Percentiles rank a stretch among this genome's conserved stretches.
Evolutionary conservation across 2,797 vertebrate species (phyloP).

Genomic region (Paguma larvata): DNA sequence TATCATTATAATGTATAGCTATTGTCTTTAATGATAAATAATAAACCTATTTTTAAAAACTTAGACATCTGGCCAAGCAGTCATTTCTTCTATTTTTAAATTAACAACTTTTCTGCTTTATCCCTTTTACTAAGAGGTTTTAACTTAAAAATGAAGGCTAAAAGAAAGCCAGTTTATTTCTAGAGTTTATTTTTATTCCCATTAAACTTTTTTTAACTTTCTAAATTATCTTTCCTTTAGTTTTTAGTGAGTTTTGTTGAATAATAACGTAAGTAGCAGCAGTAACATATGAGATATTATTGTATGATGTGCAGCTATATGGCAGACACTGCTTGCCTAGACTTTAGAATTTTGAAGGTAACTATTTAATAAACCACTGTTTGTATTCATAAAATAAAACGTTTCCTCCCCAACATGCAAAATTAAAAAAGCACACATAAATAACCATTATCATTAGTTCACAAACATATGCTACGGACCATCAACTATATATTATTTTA

Average conservation of each 20-base stretch:
- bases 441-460: slow-evolving; percentile 98
- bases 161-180: slow-evolving; percentile 83
- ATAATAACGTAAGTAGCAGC: slow-evolving; percentile 91
- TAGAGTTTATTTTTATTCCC: slow-evolving; percentile 87
- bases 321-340: slow-evolving; percentile 89
- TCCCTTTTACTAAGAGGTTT: slow-evolving; percentile 80
- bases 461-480: slow-evolving; percentile 97
- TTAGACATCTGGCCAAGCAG: slow-evolving; percentile 81
- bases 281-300: slow-evolving; percentile 86
- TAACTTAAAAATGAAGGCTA: slow-evolving; percentile 78
- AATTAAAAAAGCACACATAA: slow-evolving; percentile 93
- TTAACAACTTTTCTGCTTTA: slow-evolving; percentile 74
- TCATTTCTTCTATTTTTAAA: slow-evolving; percentile 83
- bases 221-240: slow-evolving; percentile 90
- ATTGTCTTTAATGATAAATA: slow-evolving; percentile 79
- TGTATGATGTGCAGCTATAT: slow-evolving; percentile 87
- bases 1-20: slow-evolving; percentile 69
- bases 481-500: slow-evolving; percentile 98
- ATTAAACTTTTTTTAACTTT: slow-evolving; percentile 87
- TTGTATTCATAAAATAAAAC: slow-evolving; percentile 90
- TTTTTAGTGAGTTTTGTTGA: slow-evolving; percentile 91
- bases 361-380: slow-evolving; percentile 88
- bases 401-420: slow-evolving; percentile 89
- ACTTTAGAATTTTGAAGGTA: slow-evolving; percentile 88
- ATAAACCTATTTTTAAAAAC: slow-evolving; percentile 67